Conservation (phyloP, 2,888 invertebrate genomes). For the Apocheima hispidaria region DNA sequence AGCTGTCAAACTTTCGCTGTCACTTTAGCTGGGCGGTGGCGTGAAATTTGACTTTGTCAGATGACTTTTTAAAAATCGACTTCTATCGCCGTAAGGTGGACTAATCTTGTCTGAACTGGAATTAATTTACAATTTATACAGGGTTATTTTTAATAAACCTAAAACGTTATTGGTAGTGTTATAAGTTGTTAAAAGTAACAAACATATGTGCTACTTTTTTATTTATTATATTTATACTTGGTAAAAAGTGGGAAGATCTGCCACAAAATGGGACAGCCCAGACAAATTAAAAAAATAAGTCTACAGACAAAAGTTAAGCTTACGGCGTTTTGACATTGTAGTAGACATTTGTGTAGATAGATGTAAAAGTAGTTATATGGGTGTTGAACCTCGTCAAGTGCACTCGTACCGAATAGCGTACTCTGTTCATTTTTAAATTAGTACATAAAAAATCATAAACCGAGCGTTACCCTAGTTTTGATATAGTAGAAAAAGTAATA, state of each 20-base stretch:
- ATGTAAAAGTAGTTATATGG: conserved; percentile 3
- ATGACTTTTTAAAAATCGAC: not conserved
- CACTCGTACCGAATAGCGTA: not conserved
- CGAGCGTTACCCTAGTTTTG: not conserved
- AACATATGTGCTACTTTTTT: no score
- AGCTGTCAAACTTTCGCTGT: not conserved
- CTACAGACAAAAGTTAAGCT: not conserved
- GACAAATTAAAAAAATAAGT: not conserved
- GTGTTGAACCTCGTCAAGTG: not conserved
- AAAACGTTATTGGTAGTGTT: no score
- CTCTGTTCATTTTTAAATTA: no score
- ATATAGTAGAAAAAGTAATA: no score
- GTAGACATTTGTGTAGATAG: conserved; percentile 14
- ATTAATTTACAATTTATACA: no score
- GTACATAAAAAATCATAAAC: no score
- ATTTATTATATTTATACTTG: no score
- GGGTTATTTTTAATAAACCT: no score
- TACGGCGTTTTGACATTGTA: not conserved
- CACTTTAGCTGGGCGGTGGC: not conserved
- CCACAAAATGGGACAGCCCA: not conserved
- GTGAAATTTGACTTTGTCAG: not conserved
- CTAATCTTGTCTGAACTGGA: no score
- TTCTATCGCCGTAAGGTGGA: not conserved
- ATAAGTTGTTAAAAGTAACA: no score
- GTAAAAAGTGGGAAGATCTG: not conserved